Percentiles rank a stretch among this genome's conserved stretches.
phyloP scores from a whole-genome alignment of 2,797 vertebrate genomes.

The Spinibarbus caldwelli region DNA sequence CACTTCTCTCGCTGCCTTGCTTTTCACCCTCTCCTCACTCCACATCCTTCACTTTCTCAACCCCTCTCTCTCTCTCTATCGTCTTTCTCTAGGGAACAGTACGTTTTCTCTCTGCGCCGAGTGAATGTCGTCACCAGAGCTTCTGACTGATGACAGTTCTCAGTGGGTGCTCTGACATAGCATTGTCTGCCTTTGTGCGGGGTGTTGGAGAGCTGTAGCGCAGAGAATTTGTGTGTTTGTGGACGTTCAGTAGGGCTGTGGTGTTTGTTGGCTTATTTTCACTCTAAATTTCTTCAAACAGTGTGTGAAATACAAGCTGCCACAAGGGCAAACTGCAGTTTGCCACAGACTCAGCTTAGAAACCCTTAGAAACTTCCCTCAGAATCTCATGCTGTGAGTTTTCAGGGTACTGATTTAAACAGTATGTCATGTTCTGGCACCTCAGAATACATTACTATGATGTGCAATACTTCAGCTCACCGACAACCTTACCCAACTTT shows the following conservation, averaged over 20 bases:
- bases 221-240: background rate
- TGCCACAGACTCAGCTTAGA: background rate
- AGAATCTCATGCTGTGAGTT: background rate
- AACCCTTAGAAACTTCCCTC: background rate
- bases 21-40: constrained; percentile 52
- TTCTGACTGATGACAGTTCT: constrained; percentile 52
- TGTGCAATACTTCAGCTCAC: background rate
- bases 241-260: constrained; percentile 12
- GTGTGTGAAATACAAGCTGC: constrained; percentile 49
- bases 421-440: background rate
- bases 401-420: background rate
- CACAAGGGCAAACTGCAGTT: constrained; percentile 45
- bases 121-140: constrained; percentile 53
- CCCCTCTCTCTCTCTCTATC: constrained; percentile 40
- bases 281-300: constrained; percentile 42
- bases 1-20: constrained; percentile 35
- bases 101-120: constrained; percentile 48
- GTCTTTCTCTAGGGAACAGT: constrained; percentile 57
- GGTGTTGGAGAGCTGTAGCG: constrained; percentile 10
- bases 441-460: background rate
- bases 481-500: background rate
- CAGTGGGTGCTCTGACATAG: constrained; percentile 46
- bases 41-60: constrained; percentile 53
- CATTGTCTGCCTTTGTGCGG: constrained; percentile 39
- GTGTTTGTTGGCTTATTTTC: constrained; percentile 60